Evolutionary conservation across 2,797 vertebrate species (phyloP), one percentile per base, ranked within the genome.

Genomic region (Pseudochaenichthys georgianus): DNA sequence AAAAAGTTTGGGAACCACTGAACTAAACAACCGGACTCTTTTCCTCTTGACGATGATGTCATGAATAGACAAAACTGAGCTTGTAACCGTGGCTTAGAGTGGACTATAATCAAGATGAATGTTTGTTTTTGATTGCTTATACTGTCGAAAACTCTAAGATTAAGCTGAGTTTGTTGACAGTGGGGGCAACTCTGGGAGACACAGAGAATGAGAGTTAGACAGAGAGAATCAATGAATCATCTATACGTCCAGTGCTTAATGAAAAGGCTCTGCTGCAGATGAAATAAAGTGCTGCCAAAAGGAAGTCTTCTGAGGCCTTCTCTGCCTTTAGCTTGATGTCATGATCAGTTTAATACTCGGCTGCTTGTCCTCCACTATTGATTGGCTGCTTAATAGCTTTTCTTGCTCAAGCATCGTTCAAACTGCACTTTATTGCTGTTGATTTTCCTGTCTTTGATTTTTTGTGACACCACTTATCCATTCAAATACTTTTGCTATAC

Each of bases 51-150:
- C 64, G 79, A 73, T 9, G 81, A 88, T 84, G 80, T 87, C 87
- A 92, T 75, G 70, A 85, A 92, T 86, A 68, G 88, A 89, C 85
- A 82, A 68, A 84, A 88, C 62, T 48, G 50, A 80, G 80, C 78
- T 73, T 73, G 78, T 90, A 84, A 82, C 79, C 55, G 61, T 75
- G 81, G 78, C 84, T 84, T 55, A 64, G 83, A 91, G 90, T 90
- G 84, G 89, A 89, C 88, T 75, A 74, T 92, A 92, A 95, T 93
- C 81, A 92, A 91, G 92, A 94, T 73, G 34, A 90, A 93, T 93
- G 90, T 81, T 86, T 81, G 83, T 64, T 88, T 89, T 81, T 88
- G 91, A 93, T 91, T 66, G 82, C 87, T 70, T 31, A 9, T 34
- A 78, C 81, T 77, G 87, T 82, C 71, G 50, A 76, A 86, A 83